phyloP scores from a whole-genome alignment of 2,888 invertebrate genomes.

The Lucinisca nassula region DNA sequence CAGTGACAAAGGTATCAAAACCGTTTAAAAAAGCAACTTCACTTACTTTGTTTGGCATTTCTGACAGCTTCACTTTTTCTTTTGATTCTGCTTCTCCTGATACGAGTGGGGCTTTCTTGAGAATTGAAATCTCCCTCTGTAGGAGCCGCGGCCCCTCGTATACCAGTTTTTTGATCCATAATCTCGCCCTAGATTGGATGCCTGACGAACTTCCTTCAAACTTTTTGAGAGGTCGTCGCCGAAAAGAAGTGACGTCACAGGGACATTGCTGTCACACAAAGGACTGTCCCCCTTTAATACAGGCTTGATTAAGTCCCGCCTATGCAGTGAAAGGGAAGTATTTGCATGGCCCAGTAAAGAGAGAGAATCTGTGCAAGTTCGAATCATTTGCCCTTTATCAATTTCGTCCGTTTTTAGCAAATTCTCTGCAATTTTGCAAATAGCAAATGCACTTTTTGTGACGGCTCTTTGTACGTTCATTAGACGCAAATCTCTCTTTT shows the following conservation, averaged over 20 bases:
- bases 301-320: background rate
- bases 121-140: background rate
- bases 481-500: background rate
- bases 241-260: background rate
- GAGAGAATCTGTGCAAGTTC: background rate
- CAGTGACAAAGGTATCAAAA: background rate
- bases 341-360: background rate
- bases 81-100: background rate
- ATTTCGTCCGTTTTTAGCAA: background rate
- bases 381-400: background rate
- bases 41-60: background rate
- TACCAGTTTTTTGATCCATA: background rate
- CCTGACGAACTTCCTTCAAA: background rate
- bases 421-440: background rate
- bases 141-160: background rate
- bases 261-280: background rate
- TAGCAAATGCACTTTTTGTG: background rate
- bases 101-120: too few relatives aligned
- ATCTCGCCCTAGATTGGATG: background rate
- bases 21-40: background rate
- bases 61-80: background rate
- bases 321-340: background rate
- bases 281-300: background rate
- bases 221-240: background rate
- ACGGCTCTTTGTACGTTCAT: background rate